phyloP scores from a whole-genome alignment of 2,888 invertebrate species.

The Leptura quadrifasciata region DNA sequence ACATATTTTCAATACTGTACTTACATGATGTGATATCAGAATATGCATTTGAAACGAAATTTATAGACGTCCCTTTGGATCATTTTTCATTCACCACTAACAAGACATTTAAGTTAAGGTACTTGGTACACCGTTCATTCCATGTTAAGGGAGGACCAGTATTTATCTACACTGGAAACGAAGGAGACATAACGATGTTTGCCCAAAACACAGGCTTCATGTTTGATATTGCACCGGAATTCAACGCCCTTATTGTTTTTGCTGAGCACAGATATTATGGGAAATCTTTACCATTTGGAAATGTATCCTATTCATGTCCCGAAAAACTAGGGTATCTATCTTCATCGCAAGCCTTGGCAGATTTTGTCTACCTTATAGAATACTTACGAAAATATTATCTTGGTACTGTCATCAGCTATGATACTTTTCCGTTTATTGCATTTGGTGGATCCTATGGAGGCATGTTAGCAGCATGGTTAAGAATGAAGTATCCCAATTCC shows the following conservation, averaged over 20 bases:
- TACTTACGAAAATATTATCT: constrained; percentile 74
- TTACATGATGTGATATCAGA: neutral
- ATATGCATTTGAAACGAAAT: constrained; percentile 66
- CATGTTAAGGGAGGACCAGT: constrained; percentile 87
- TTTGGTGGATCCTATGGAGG: constrained; percentile 96
- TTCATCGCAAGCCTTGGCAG: constrained; percentile 94
- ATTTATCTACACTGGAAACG: constrained; percentile 96
- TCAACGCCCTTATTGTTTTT: constrained; percentile 89
- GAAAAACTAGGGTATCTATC: constrained; percentile 87
- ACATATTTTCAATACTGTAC: neutral
- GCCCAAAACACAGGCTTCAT: constrained; percentile 94
- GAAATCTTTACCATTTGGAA: constrained; percentile 89
- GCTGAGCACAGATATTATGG: constrained; percentile 98
- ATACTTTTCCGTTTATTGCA: constrained; percentile 86
- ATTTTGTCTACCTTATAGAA: constrained; percentile 88
- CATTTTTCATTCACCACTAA: constrained; percentile 88
- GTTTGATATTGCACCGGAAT: constrained; percentile 91
- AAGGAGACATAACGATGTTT: constrained; percentile 93
- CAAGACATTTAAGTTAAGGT: constrained; percentile 85
- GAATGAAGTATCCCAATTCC: constrained; percentile 95
- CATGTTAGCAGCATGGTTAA: constrained; percentile 96
- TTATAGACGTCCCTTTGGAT: constrained; percentile 84
- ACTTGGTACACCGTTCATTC: constrained; percentile 86
- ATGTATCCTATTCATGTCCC: constrained; percentile 80
- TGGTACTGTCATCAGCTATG: constrained; percentile 59